Base-by-base conservation (phyloP, 1,140 invertebrate species). In the Theocolax elegans region DNA sequence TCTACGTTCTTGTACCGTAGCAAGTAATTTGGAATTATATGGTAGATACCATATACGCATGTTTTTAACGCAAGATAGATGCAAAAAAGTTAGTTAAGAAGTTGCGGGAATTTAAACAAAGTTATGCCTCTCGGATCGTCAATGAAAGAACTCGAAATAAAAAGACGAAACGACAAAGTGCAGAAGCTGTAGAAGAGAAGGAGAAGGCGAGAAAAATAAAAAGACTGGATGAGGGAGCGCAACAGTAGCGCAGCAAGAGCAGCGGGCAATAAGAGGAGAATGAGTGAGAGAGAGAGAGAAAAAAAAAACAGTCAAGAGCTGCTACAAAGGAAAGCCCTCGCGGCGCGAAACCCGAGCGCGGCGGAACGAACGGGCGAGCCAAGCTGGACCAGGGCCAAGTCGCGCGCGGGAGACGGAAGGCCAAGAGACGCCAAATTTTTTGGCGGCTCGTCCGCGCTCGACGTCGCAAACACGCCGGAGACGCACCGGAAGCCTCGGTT, bases 351-450 rank as follows among this genome's bases (percentile, higher is more conserved):
- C 25, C 44, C 56, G 66, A 48, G 25, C 44, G 27, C 38, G 19
- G 31, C 44, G 13, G 48, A 29, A 65, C 15, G 53, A n/a, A n/a
- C 56, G 46, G 23, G 46, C 29, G 49, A 40, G 68, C 58, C 56
- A 66, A 71, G 42, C 49, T 66, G 56, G 72, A 71, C 40, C 58
- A 12, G 23, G 13, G 65, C 59, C 72, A 71, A 62, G 63, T 69
- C 35, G 65, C 6, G 21, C 29, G 27, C 23, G 51, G n/a, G 38
- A 38, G 13, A 15, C 15, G 53, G 53, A 56, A 56, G 53, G 53
- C 31, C 53, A 56, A 31, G n/a, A 25, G 53, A 56, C 27, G 0
- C 27, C n/a, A 31, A 35, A n/a, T n/a, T n/a, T n/a, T n/a, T n/a
- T n/a, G n/a, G n/a, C n/a, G n/a, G n/a, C n/a, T n/a, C n/a, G n/a